These are phyloP conservation scores for Pachycephala philippinensis DNA, from an alignment of 2,113 vertebrate genomes.

Conservation along the genomic window DNA sequence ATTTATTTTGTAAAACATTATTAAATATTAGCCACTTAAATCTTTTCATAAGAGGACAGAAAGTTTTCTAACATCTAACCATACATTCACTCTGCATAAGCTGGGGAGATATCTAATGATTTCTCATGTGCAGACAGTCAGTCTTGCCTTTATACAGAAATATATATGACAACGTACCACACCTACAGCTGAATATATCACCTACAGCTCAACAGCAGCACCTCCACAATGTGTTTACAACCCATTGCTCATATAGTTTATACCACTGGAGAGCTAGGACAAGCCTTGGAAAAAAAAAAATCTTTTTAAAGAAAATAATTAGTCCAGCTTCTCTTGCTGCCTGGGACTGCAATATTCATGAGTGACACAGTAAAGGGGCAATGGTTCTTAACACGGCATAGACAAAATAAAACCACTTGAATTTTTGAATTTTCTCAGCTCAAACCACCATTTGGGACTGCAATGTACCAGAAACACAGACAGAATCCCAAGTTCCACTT, in stretches of 20 bases:
- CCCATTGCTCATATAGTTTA: background rate
- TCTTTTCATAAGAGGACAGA: background rate
- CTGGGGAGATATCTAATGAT: background rate
- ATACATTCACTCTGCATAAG: background rate
- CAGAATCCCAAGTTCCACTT: constrained; percentile 43
- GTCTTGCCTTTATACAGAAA: background rate
- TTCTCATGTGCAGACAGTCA: background rate
- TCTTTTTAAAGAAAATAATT: background rate
- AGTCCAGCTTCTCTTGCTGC: background rate
- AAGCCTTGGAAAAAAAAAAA: background rate
- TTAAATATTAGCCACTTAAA: background rate
- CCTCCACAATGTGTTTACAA: background rate
- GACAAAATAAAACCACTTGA: background rate
- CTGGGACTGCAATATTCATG: background rate
- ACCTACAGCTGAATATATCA: background rate
- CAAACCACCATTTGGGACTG: background rate
- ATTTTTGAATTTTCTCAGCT: background rate
- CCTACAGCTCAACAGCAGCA: background rate
- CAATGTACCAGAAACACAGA: background rate
- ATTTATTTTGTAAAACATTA: background rate
- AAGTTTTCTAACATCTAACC: background rate
- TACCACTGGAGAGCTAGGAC: background rate
- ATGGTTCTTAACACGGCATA: background rate
- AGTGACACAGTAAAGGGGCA: background rate
- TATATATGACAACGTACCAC: background rate